These are phyloP conservation scores for Lepidurus packardi DNA, from an alignment of 1,140 invertebrate genomes.

Conservation along the genomic window DNA sequence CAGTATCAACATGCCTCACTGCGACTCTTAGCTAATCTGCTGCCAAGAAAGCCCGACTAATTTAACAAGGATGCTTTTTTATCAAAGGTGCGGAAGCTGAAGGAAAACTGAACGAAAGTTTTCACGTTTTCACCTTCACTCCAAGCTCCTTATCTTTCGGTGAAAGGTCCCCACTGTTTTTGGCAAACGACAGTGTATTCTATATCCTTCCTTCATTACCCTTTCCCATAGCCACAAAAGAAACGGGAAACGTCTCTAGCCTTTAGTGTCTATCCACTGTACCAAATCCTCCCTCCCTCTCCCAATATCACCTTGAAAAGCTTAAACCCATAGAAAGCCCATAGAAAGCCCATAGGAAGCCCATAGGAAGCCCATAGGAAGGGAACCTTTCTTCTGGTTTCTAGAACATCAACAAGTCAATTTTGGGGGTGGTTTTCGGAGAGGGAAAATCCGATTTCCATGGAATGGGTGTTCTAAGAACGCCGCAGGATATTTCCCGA, in stretches of 20 bases:
- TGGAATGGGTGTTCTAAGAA: not conserved
- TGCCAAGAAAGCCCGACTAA: not conserved
- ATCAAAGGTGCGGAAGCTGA: constrained; percentile 8
- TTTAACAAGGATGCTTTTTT: not conserved
- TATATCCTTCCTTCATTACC: not conserved
- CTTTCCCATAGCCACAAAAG: not conserved
- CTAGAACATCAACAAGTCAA: not conserved
- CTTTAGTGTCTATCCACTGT: no score
- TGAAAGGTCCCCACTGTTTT: not conserved
- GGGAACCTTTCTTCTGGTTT: not conserved
- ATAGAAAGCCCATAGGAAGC: no score
- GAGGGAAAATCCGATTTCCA: not conserved
- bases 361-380: not conserved
- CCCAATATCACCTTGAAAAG: no score
- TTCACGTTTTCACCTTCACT: constrained; percentile 12
- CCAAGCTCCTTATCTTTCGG: not conserved
- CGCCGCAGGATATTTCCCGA: not conserved
- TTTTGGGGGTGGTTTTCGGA: not conserved
- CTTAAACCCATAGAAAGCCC: not conserved
- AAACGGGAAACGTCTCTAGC: not conserved
- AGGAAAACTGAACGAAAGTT: not conserved
- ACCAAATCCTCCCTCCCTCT: no score
- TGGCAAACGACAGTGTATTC: not conserved
- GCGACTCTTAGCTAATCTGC: not conserved
- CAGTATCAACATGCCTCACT: not conserved